These are phyloP conservation scores for Alca torda DNA, from an alignment of 2,797 vertebrate genomes.

Conservation along the genomic window DNA sequence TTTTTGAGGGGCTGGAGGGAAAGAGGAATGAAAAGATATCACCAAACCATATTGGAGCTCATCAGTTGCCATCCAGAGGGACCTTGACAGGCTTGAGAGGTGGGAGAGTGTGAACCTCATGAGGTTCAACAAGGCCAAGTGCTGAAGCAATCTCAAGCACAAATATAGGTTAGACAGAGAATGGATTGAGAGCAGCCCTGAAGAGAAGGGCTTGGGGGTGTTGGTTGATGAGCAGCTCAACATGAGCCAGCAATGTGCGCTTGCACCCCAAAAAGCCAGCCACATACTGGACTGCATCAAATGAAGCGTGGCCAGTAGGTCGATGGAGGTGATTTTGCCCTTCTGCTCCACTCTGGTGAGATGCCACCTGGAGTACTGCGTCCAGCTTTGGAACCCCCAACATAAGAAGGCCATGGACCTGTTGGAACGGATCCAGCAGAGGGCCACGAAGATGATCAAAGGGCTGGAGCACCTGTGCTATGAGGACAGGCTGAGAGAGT, in stretches of 20 bases:
- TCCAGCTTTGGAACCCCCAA: neutral
- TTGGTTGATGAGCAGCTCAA: neutral
- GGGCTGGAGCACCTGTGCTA: neutral
- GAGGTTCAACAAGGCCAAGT: neutral
- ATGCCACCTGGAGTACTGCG: neutral
- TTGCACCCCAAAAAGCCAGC: neutral
- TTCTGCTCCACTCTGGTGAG: neutral
- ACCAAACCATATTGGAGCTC: neutral
- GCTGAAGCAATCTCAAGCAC: neutral
- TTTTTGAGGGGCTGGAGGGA: neutral
- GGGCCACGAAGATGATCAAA: neutral
- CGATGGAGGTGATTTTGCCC: neutral
- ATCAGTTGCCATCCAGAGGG: neutral
- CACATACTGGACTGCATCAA: neutral
- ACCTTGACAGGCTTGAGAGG: neutral
- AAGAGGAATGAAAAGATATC: neutral
- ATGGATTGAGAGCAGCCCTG: neutral
- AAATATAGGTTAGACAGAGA: neutral
- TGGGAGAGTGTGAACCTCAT: neutral
- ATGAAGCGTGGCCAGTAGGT: neutral
- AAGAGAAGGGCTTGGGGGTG: neutral
- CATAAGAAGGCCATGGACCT: neutral
- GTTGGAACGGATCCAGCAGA: neutral
- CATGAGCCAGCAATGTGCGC: neutral
- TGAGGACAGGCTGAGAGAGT: neutral